A percentile compares a stretch with the other conserved stretches of the same genome.
Conservation (phyloP, 2,113 vertebrate genomes). For the Brachyhypopomus gauderio region DNA sequence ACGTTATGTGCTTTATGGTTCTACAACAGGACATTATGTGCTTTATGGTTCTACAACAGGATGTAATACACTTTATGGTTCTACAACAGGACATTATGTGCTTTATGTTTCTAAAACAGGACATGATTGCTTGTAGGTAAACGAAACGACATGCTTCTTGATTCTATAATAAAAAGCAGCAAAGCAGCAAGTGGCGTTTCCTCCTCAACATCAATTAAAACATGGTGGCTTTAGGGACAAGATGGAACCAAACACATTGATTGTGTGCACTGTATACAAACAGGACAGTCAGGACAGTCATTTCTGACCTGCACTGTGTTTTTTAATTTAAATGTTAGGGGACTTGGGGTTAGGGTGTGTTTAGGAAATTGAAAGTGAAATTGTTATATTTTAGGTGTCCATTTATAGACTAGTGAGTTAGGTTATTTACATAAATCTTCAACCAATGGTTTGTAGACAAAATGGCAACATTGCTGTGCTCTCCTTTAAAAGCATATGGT, state of each 20-base stretch:
- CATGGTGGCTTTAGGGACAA: constrained; percentile 1
- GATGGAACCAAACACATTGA: constrained; percentile 8
- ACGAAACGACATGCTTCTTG: not conserved
- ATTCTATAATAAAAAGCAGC: constrained; percentile 32
- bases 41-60: not conserved
- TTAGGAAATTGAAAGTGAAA: not conserved
- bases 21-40: too few species aligned
- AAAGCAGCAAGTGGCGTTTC: constrained; percentile 42
- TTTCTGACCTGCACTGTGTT: not conserved
- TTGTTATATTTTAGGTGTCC: constrained; percentile 10
- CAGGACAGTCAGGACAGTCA: not conserved
- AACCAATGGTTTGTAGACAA: not conserved
- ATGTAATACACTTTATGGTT: constrained; percentile 28
- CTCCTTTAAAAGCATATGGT: not conserved
- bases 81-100: not conserved
- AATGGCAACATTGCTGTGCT: not conserved
- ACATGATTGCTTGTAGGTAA: too few species aligned
- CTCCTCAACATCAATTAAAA: constrained; percentile 9
- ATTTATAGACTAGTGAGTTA: constrained; percentile 5
- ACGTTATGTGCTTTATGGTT: too few species aligned
- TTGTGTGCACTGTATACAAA: too few species aligned
- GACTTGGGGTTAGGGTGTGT: not conserved
- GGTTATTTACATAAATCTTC: not conserved
- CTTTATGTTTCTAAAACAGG: too few species aligned
- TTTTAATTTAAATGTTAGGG: not conserved